These are phyloP conservation scores for Drosophila pegasa DNA, from an alignment of 2,888 invertebrate species.

Conservation along the genomic window DNA sequence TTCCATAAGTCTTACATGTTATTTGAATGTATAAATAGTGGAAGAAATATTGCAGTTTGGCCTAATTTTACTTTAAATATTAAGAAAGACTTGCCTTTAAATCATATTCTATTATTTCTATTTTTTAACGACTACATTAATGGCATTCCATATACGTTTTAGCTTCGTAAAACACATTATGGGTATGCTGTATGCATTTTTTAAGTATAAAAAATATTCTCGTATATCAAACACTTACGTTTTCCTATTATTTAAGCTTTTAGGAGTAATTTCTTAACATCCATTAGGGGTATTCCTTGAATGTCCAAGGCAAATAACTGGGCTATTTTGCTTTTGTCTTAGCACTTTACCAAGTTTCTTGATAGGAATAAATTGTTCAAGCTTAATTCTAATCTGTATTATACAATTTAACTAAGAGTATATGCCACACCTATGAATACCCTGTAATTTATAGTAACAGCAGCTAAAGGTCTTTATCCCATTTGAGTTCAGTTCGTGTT, in stretches of 20 bases:
- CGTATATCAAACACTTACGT: too few relatives aligned
- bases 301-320: too few relatives aligned
- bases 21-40: too few relatives aligned
- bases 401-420: too few relatives aligned
- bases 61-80: neutral
- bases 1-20: neutral
- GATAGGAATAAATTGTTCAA: neutral
- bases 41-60: neutral
- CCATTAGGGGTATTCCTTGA: neutral
- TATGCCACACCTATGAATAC: neutral
- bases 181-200: neutral
- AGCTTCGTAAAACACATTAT: neutral
- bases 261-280: neutral
- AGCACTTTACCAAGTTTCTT: rapidly evolving
- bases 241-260: neutral
- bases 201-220: neutral
- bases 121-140: neutral
- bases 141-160: neutral
- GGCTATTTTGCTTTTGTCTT: neutral
- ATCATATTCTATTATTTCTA: neutral
- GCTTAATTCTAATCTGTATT: neutral
- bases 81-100: neutral
- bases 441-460: neutral
- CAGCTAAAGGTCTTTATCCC: too few relatives aligned
- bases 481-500: neutral